A percentile compares a stretch with the other conserved stretches of the same genome.
Conservation (phyloP, 1,140 invertebrate genomes). For the Drosophila baimaii region DNA sequence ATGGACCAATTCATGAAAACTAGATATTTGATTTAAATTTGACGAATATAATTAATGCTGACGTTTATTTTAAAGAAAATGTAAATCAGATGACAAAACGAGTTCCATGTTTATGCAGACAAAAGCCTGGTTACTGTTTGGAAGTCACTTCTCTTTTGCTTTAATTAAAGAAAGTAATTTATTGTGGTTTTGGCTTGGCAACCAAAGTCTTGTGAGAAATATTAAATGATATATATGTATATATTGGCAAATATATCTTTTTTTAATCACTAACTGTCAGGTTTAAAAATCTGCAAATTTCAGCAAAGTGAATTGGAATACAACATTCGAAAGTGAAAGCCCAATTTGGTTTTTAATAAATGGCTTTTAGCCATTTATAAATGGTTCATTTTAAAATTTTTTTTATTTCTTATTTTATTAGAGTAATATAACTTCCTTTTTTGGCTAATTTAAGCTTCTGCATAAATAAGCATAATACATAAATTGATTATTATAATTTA, state of each 20-base stretch:
- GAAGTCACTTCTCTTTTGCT: background rate
- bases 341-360: background rate
- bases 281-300: background rate
- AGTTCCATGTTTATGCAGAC: constrained; percentile 7
- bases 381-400: background rate
- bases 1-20: constrained; percentile 5
- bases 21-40: constrained; percentile 18
- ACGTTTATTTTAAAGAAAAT: constrained; percentile 9
- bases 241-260: background rate
- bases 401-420: background rate
- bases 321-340: background rate
- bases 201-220: background rate
- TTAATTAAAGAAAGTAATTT: constrained; percentile 8
- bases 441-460: background rate
- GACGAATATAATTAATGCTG: constrained; percentile 15
- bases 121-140: constrained; percentile 1
- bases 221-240: background rate
- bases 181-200: background rate
- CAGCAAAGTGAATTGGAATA: background rate
- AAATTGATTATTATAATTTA: background rate
- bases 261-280: background rate
- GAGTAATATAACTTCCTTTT: background rate
- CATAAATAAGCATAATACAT: too few species aligned
- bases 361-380: background rate
- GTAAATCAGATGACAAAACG: background rate